These are phyloP conservation scores for Proterorhinus semilunaris DNA, from an alignment of 2,113 vertebrate genomes.

Conservation along the genomic window DNA sequence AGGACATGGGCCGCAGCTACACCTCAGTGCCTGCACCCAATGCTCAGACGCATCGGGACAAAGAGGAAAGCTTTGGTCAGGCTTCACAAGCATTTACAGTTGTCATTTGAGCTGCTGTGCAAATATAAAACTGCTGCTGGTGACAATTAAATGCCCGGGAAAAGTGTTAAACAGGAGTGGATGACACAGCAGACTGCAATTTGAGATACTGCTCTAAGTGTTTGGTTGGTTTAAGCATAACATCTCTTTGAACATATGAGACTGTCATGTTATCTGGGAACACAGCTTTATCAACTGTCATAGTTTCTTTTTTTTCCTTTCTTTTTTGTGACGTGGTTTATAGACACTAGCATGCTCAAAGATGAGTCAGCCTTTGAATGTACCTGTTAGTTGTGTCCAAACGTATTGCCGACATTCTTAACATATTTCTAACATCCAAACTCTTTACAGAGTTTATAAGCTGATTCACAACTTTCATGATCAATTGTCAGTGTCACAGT, in stretches of 20 bases:
- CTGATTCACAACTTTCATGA: too few species aligned
- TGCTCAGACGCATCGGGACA: not conserved
- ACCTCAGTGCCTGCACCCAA: slow-evolving; percentile 7
- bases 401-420: too few species aligned
- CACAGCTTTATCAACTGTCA: not conserved
- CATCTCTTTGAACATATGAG: not conserved
- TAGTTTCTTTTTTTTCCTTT: not conserved
- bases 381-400: too few species aligned
- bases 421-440: too few species aligned
- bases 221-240: not conserved
- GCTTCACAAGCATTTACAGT: not conserved
- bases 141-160: not conserved
- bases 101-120: not conserved
- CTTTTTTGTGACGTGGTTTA: not conserved
- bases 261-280: not conserved
- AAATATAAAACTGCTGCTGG: not conserved
- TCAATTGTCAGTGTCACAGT: too few species aligned
- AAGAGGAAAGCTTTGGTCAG: not conserved
- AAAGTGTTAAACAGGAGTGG: not conserved
- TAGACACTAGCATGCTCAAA: not conserved
- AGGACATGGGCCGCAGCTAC: slow-evolving; percentile 10
- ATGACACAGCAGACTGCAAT: not conserved
- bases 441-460: too few species aligned
- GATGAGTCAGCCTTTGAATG: not conserved
- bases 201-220: not conserved